Conservation (phyloP, 1,140 invertebrate species). For the Achatina immaculata region DNA sequence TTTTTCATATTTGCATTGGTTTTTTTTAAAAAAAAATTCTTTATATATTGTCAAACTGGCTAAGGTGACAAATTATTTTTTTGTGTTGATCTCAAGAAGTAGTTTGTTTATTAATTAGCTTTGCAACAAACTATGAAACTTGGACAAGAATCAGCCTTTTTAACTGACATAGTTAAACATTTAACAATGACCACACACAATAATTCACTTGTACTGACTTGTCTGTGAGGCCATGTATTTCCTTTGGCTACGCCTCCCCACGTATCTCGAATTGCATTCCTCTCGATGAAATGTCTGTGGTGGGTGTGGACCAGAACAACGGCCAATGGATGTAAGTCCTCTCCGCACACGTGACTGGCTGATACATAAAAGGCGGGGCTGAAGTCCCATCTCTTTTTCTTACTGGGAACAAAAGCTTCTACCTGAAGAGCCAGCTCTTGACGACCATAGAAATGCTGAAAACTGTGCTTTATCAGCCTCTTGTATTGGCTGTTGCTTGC, state of each 20-base stretch:
- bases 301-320: slow-evolving; percentile 35
- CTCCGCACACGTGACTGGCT: slow-evolving; percentile 11
- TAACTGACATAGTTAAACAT: too few species aligned
- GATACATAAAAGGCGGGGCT: slow-evolving; percentile 13
- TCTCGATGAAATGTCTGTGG: slow-evolving; percentile 21
- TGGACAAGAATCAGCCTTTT: too few species aligned
- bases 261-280: slow-evolving; percentile 44
- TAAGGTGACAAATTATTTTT: too few species aligned
- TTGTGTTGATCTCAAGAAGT: too few species aligned
- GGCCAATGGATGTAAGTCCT: slow-evolving; percentile 17
- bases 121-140: too few species aligned
- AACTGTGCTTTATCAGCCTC: slow-evolving; percentile 20
- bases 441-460: slow-evolving; percentile 28
- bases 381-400: slow-evolving; percentile 14
- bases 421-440: slow-evolving; percentile 14
- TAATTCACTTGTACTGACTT: slow-evolving; percentile 10
- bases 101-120: too few species aligned
- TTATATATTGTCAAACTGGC: too few species aligned
- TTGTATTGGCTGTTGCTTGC: neutral
- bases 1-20: too few species aligned
- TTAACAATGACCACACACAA: too few species aligned
- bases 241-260: slow-evolving; percentile 47
- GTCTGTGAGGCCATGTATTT: slow-evolving; percentile 39
- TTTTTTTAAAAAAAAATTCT: too few species aligned
- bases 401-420: slow-evolving; percentile 20